Base-by-base conservation (phyloP, 2,888 invertebrate genomes). In the Lochmaea crataegi region DNA sequence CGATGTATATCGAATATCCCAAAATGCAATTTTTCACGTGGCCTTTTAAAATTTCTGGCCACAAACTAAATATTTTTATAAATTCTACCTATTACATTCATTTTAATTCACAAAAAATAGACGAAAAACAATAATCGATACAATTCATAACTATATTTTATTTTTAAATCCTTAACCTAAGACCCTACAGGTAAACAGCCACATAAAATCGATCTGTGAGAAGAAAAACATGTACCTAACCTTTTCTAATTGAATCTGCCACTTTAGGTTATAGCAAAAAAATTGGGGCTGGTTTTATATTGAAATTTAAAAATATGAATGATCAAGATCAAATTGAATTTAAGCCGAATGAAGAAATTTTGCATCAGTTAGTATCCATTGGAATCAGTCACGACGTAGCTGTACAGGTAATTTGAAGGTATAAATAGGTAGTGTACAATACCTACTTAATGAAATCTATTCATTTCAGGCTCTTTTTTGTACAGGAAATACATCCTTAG, bases 401-500 rank as follows among this genome's bases (percentile, higher is more conserved):
- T 32, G 86, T 84, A 78, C 85, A 86, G 80, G 88, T 88, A 81
- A 76, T 78, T 77, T 51, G 9, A n/a, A 32, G 53, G 16, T 58
- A 16, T 53, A 57, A 58, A 32, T n/a, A 58, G 2, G 7, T 16
- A 2, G 16, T 10, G 16, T 53, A 18, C 18, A 16, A 10, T 2
- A 53, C 18, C 2, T 53, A 9, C 18, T 10, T 53, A 9, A 14
- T 48, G 45, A 48, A 48, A 53, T 2, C 16, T 12, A 12, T 53
- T 42, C 69, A 60, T 81, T 82, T 68, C 77, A 89, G 89, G 89
- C 88, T 32, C 83, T 90, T 67, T 90, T 88, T 81, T 88, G 88
- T 79, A 90, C 90, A 9, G 89, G 89, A 3, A 90, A 90, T 80
- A 85, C 85, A 76, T 89, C 88, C 66, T 87, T 88, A 26, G 89